Evolutionary conservation across 1,140 invertebrate species (phyloP).

Genomic region (Drosophila sp.): DNA sequence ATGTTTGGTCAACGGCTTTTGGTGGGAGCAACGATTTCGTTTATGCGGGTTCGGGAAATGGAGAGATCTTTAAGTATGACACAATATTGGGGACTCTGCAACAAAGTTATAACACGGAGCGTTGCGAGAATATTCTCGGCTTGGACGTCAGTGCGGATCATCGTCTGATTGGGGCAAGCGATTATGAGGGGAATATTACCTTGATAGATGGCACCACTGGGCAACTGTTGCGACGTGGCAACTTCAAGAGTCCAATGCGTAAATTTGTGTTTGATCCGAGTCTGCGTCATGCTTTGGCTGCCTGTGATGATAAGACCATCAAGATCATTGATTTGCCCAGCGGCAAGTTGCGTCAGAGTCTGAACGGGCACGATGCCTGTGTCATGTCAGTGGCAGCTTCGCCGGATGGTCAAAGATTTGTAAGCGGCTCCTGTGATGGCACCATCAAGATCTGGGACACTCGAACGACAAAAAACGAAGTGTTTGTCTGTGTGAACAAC

Average conservation of each 20-base stretch:
- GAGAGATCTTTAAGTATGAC: slow-evolving; percentile 30
- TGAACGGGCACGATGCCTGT: slow-evolving; percentile 6
- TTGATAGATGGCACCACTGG: slow-evolving; percentile 29
- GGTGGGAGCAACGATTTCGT: background rate
- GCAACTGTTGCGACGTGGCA: background rate
- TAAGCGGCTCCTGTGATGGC: slow-evolving; percentile 30
- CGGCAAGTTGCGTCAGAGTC: background rate
- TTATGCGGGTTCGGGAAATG: slow-evolving; percentile 34
- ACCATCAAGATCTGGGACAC: slow-evolving; percentile 31
- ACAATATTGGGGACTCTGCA: slow-evolving; percentile 5
- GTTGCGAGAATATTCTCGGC: slow-evolving; percentile 15
- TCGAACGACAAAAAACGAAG: slow-evolving; percentile 11
- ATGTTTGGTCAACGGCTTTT: slow-evolving; percentile 37
- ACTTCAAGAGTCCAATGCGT: slow-evolving; percentile 12
- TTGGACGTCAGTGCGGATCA: slow-evolving; percentile 17
- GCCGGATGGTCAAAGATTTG: slow-evolving; percentile 16
- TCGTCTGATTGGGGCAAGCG: slow-evolving; percentile 12
- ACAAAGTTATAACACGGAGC: slow-evolving; percentile 19
- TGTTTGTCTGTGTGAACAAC: background rate
- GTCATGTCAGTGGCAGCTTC: slow-evolving; percentile 31
- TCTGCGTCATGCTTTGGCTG: background rate
- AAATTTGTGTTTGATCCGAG: slow-evolving; percentile 10
- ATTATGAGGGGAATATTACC: slow-evolving; percentile 22
- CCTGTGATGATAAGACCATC: slow-evolving; percentile 41
- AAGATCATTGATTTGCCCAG: slow-evolving; percentile 29